Base-by-base conservation (phyloP, 2,797 vertebrate genomes). In the Trichosurus vulpecula region DNA sequence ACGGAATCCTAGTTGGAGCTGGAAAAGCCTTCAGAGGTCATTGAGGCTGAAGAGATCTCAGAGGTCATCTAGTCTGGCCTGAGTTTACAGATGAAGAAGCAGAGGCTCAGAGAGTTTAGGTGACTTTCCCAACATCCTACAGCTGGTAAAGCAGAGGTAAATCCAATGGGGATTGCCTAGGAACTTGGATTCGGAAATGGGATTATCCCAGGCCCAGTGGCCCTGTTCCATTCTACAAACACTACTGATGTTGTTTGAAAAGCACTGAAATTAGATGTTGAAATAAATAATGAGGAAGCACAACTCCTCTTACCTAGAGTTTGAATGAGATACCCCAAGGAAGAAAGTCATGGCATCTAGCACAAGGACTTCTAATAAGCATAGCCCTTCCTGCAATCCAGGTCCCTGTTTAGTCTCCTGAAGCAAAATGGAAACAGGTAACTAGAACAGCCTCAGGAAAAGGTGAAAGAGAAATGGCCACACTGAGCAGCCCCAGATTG, bases 271-370 rank as follows among this genome's bases (percentile, higher is more conserved):
- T 93, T 54, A 90, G 58, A 92, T 54, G 30, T 47, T 51, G 94
- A 96, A 95, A 95, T 55, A 94, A 93, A 92, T 55, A 87, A 51
- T 9, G 95, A 54, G 0, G 0, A 96, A 93, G 52, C 41, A 61
- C 29, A 52, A 11, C 51, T 52, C 53, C 91, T 89, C 90, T 66
- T 87, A 31, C 16, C 9, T 9, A 58, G 30, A n/a, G 8, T 27
- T 51, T 47, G 61, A 94, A 91, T 47, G 56, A 94, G 92, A 92
- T 6, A 12, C 54, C 47, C 52, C 29, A 27, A 90, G 95, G 52
- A 57, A 52, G 95, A 93, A 47, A 54, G 41, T n/a, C 30, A 4
- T 30, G 13, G 57, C 6, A 29, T 90, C 94, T 94, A 41, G 52
- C 94, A 74, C 5, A 41, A 93, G 90, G 56, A 22, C 61, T 66